Percentiles rank a stretch among this genome's conserved stretches.
Conservation (phyloP, 2,113 vertebrate genomes). For the Rhea americana region DNA sequence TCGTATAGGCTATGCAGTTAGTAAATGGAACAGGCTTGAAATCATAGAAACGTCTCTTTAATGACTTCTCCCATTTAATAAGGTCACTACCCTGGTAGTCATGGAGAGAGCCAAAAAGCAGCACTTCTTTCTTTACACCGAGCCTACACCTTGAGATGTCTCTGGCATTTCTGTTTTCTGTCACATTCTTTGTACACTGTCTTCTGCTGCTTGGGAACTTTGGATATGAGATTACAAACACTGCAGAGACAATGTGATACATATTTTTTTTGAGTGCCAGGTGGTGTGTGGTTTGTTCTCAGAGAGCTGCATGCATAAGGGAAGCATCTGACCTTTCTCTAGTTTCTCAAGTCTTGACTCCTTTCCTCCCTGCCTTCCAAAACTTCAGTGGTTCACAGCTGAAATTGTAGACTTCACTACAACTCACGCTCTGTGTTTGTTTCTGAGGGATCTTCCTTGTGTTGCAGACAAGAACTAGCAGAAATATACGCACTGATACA, state of each 20-base stretch:
- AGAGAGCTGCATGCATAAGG: not conserved
- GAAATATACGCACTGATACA: not conserved
- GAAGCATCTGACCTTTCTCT: constrained; percentile 15
- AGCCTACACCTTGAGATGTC: not conserved
- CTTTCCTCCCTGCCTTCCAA: not conserved
- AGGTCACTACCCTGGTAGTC: not conserved
- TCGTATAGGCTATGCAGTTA: not conserved
- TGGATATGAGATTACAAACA: not conserved
- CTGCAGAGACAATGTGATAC: not conserved
- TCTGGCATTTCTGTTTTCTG: not conserved
- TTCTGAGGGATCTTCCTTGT: constrained; percentile 13
- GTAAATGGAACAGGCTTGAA: not conserved
- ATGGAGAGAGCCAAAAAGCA: not conserved
- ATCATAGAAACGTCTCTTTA: not conserved
- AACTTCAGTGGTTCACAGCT: not conserved
- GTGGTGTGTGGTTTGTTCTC: not conserved
- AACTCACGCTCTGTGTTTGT: not conserved
- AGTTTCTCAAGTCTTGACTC: not conserved
- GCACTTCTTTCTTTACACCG: not conserved
- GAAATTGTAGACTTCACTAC: not conserved
- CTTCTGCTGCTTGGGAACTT: not conserved
- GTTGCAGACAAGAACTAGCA: not conserved
- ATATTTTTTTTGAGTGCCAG: not conserved
- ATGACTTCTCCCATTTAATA: not conserved
- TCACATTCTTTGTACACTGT: not conserved